phyloP scores from a whole-genome alignment of 2,113 vertebrate genomes.

The Heterocephalus glaber region DNA sequence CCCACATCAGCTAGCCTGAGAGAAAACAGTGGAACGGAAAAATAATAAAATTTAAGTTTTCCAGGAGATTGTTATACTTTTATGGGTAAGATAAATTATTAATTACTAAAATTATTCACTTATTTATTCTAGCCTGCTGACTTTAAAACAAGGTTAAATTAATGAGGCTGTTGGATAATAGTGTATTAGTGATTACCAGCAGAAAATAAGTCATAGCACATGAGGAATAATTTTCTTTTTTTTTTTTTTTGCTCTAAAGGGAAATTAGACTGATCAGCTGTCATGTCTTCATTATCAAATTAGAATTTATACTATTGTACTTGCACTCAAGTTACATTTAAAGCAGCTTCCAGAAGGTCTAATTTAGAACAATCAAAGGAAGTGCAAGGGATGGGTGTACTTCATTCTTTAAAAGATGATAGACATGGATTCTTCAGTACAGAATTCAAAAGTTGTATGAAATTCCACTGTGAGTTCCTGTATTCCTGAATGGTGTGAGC shows the following conservation, averaged over 20 bases:
- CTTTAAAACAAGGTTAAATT: background rate
- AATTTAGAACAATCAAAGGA: background rate
- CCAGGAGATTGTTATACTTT: background rate
- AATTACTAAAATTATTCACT: background rate
- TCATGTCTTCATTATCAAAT: background rate
- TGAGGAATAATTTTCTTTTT: background rate
- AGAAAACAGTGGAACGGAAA: background rate
- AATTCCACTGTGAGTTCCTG: background rate
- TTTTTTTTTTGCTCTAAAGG: slow-evolving; percentile 6
- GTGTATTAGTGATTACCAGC: background rate
- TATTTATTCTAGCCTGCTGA: background rate
- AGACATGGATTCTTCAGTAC: background rate
- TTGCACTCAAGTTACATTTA: background rate
- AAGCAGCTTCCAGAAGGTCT: background rate
- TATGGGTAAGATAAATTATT: background rate
- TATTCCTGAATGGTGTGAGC: background rate
- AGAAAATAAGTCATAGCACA: background rate
- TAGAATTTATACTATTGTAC: background rate
- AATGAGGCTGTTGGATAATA: background rate
- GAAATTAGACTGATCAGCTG: background rate
- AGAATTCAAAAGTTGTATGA: background rate
- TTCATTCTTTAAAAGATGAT: background rate
- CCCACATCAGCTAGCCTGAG: background rate
- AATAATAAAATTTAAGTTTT: background rate
- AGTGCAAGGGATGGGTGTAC: background rate